These are phyloP conservation scores for Dallia pectoralis DNA, from an alignment of 2,797 vertebrate species.

Conservation along the genomic window DNA sequence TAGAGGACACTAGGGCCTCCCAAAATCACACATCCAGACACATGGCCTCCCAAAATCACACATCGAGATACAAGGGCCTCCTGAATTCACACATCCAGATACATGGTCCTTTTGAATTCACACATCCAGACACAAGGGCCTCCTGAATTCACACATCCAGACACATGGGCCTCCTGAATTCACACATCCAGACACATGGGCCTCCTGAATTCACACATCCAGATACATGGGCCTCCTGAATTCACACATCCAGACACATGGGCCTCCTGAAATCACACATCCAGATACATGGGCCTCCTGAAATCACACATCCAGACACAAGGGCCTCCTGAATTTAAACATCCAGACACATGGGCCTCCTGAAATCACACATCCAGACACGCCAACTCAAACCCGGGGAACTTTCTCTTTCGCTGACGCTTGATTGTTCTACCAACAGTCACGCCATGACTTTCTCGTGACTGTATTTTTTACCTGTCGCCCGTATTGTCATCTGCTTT, in stretches of 20 bases:
- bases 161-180: too few species aligned
- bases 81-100: not conserved
- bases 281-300: not conserved
- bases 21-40: slow-evolving; percentile 10
- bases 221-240: not conserved
- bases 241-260: not conserved
- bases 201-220: slow-evolving; percentile 5
- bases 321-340: not conserved
- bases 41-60: too few species aligned
- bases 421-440: not conserved
- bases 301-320: not conserved
- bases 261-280: slow-evolving; percentile 2
- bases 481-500: not conserved
- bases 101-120: too few species aligned
- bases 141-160: too few species aligned
- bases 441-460: not conserved
- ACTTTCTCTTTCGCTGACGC: not conserved
- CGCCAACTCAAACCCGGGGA: not conserved
- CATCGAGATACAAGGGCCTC: not conserved
- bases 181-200: not conserved
- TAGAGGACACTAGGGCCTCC: not conserved
- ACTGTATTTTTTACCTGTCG: not conserved
- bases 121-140: not conserved
- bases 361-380: not conserved
- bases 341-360: too few species aligned